phyloP scores from a whole-genome alignment of 1,140 invertebrate species.

The Mizuhopecten yessoensis region DNA sequence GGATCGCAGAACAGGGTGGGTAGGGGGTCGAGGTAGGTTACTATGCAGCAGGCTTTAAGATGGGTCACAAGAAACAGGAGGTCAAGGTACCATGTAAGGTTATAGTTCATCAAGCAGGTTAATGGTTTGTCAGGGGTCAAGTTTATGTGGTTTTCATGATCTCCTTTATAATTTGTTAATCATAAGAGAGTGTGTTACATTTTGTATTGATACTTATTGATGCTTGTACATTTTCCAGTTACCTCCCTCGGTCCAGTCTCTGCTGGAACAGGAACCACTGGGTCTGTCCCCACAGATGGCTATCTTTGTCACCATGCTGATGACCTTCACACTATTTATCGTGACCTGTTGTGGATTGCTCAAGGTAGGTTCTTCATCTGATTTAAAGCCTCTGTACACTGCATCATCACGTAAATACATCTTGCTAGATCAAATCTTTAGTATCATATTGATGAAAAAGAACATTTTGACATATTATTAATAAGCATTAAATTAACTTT shows the following conservation, averaged over 20 bases:
- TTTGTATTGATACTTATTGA: no score
- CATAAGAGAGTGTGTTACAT: no score
- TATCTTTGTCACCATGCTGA: constrained; percentile 70
- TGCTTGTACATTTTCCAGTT: constrained; percentile 65
- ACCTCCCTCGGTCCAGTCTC: constrained; percentile 74
- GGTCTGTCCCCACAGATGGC: constrained; percentile 74
- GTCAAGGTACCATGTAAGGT: not conserved
- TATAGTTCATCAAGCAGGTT: not conserved
- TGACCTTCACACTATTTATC: constrained; percentile 61
- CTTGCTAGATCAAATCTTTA: no score
- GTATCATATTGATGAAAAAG: not conserved
- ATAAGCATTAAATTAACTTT: not conserved
- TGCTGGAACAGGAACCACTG: constrained; percentile 78
- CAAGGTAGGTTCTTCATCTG: constrained; percentile 72
- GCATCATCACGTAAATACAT: no score
- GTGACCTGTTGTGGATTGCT: constrained; percentile 65
- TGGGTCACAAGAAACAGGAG: not conserved
- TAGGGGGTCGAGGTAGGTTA: no score
- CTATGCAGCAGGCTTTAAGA: no score
- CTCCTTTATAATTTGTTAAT: constrained; percentile 40
- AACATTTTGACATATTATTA: constrained; percentile 14
- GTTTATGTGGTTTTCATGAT: not conserved
- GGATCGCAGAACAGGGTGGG: no score
- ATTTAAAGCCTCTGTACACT: no score
- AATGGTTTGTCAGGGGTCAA: no score